Conservation (phyloP, 1,140 invertebrate species). For the Calliphora vicina region DNA sequence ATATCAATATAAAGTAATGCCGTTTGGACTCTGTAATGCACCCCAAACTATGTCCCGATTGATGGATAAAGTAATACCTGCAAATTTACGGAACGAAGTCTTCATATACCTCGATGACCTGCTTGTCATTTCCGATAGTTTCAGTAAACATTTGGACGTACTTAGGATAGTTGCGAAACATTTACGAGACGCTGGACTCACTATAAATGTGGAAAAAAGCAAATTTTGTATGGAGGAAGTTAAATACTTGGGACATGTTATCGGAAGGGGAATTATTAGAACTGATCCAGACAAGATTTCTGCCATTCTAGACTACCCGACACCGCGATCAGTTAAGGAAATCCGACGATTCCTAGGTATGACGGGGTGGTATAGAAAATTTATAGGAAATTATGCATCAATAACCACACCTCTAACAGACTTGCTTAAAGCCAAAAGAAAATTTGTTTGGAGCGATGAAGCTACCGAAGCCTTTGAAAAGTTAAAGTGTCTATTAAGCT, state of each 20-base stretch:
- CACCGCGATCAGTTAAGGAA: slow-evolving; percentile 40
- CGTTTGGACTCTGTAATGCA: slow-evolving; percentile 45
- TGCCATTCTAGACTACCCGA: slow-evolving; percentile 34
- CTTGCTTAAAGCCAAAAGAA: background rate
- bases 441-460: slow-evolving; percentile 44
- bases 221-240: slow-evolving; percentile 55
- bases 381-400: slow-evolving; percentile 44
- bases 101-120: slow-evolving; percentile 41
- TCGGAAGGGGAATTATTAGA: slow-evolving; percentile 23
- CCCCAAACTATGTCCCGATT: slow-evolving; percentile 37
- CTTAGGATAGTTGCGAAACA: slow-evolving; percentile 50
- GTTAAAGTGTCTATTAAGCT: slow-evolving; percentile 25
- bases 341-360: slow-evolving; percentile 64
- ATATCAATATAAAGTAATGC: slow-evolving; percentile 36
- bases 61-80: slow-evolving; percentile 53
- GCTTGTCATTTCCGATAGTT: slow-evolving; percentile 29
- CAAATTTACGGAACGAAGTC: slow-evolving; percentile 49
- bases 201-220: slow-evolving; percentile 63
- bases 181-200: slow-evolving; percentile 59
- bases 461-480: slow-evolving; percentile 32
- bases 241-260: slow-evolving; percentile 34
- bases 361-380: slow-evolving; percentile 58
- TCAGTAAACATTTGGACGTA: slow-evolving; percentile 29
- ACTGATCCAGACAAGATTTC: slow-evolving; percentile 42
- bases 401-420: background rate